Percentiles rank a stretch among this genome's conserved stretches.
Conservation (phyloP, 2,113 vertebrate species). For the Amia ocellicauda region DNA sequence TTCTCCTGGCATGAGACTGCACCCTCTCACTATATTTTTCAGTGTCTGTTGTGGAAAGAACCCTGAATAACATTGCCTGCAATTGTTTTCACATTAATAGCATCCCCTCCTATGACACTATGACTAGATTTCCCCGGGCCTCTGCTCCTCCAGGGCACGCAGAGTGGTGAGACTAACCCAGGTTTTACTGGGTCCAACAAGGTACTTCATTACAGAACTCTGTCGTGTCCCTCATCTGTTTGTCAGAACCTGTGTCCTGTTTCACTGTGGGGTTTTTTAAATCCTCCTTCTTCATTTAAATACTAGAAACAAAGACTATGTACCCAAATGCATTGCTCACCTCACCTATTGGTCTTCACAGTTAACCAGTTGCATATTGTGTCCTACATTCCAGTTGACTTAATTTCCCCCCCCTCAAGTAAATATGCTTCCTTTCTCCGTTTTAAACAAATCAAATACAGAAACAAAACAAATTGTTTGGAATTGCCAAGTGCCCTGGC, state of each 20-base stretch:
- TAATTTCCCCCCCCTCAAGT: background rate
- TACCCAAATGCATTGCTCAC: too few relatives aligned
- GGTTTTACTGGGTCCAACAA: slow-evolving; percentile 48
- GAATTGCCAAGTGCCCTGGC: too few relatives aligned
- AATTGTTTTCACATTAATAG: slow-evolving; percentile 47
- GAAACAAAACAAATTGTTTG: too few relatives aligned
- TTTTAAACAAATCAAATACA: too few relatives aligned
- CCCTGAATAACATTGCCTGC: slow-evolving; percentile 5
- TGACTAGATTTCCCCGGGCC: slow-evolving; percentile 73
- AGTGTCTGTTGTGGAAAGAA: slow-evolving; percentile 8
- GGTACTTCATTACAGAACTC: slow-evolving; percentile 46
- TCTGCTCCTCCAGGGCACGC: slow-evolving; percentile 72
- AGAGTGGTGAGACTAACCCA: slow-evolving; percentile 65
- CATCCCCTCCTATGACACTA: slow-evolving; percentile 67
- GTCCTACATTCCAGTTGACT: background rate
- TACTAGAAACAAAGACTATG: too few relatives aligned
- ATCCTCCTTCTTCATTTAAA: background rate
- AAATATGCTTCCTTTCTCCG: too few relatives aligned
- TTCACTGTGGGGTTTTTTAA: background rate
- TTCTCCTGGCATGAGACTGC: too few relatives aligned
- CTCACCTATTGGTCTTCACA: background rate
- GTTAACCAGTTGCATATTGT: background rate
- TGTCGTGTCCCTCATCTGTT: too few relatives aligned
- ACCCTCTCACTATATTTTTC: background rate
- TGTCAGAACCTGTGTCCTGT: background rate